These are phyloP conservation scores for Eudasyphora cyanicolor DNA, from an alignment of 2,888 invertebrate genomes.

Conservation along the genomic window DNA sequence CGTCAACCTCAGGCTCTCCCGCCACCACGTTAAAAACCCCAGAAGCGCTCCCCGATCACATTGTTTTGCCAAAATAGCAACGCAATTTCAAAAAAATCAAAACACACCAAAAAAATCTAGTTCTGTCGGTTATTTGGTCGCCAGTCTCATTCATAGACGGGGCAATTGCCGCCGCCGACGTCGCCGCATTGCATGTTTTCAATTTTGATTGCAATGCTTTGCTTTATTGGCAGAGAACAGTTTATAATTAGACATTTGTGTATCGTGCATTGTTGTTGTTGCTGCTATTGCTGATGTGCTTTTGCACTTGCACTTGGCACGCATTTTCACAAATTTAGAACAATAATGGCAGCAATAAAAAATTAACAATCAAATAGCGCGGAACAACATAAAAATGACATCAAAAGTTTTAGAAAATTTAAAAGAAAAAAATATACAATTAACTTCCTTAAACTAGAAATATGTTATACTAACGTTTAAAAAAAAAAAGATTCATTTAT, in stretches of 20 bases:
- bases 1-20: neutral
- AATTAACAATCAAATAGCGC: neutral
- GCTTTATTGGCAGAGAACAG: neutral
- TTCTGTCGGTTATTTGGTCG: conserved; percentile 35
- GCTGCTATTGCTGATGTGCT: conserved; percentile 30
- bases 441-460: too few species aligned
- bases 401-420: too few species aligned
- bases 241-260: conserved; percentile 56
- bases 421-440: too few species aligned
- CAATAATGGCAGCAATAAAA: neutral
- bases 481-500: too few species aligned
- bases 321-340: conserved; percentile 49
- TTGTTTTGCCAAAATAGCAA: neutral
- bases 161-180: neutral
- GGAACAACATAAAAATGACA: neutral
- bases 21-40: neutral
- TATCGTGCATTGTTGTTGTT: neutral
- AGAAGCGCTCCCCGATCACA: neutral
- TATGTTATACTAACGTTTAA: too few species aligned
- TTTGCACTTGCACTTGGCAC: conserved; percentile 65
- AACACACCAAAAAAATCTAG: neutral
- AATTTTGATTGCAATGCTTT: neutral
- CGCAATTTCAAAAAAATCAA: conserved; percentile 19
- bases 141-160: conserved; percentile 15
- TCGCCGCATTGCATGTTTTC: conserved; percentile 28